These are phyloP conservation scores for Coregonus clupeaformis DNA, from an alignment of 2,113 vertebrate species.

Conservation along the genomic window DNA sequence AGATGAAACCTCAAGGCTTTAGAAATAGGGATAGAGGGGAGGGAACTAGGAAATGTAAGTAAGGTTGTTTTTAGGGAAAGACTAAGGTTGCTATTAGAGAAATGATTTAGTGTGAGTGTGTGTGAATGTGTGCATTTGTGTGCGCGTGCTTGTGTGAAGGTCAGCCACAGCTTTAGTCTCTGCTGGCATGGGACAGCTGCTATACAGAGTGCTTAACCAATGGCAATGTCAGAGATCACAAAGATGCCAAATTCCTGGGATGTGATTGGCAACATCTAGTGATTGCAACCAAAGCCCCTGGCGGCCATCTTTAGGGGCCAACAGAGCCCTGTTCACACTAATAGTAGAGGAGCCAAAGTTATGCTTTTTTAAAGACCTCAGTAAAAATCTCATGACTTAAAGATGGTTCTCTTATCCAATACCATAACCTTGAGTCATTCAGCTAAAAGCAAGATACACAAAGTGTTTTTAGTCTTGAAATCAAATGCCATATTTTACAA, in stretches of 20 bases:
- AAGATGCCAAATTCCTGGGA: conserved; percentile 5
- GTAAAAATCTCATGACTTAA: no score
- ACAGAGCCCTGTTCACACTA: conserved; percentile 2
- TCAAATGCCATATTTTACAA: no score
- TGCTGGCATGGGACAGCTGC: conserved; percentile 10
- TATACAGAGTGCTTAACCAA: background rate
- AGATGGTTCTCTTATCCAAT: no score
- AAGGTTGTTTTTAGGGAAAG: no score
- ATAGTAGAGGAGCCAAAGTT: background rate
- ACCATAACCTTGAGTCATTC: no score
- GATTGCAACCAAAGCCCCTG: conserved; percentile 1
- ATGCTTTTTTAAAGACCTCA: no score
- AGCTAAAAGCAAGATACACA: no score
- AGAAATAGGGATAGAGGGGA: background rate
- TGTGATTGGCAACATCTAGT: conserved; percentile 3
- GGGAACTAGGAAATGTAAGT: no score
- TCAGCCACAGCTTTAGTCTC: conserved; percentile 20
- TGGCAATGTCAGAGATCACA: background rate
- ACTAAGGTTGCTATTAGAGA: no score
- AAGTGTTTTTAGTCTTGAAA: no score
- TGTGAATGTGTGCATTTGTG: no score
- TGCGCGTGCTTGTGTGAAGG: background rate
- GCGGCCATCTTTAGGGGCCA: background rate
- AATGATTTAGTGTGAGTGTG: no score
- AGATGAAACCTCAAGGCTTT: background rate